phyloP scores from a whole-genome alignment of 2,888 invertebrate genomes.

The Eudemis profundana region DNA sequence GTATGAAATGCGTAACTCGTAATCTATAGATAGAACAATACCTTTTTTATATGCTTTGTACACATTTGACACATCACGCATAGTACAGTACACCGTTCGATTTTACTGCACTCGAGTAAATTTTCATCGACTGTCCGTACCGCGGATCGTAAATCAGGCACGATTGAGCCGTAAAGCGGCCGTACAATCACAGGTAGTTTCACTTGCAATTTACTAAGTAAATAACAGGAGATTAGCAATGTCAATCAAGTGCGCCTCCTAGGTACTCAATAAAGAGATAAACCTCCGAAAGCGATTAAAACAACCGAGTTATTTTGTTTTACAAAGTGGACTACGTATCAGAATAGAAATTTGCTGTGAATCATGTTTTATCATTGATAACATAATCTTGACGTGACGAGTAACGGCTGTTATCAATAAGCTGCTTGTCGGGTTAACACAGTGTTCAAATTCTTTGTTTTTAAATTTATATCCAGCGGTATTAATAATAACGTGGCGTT shows the following conservation, averaged over 20 bases:
- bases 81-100: background rate
- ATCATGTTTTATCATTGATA: slow-evolving; percentile 41
- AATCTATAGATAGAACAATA: slow-evolving; percentile 31
- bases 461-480: slow-evolving; percentile 5
- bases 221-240: slow-evolving; percentile 45
- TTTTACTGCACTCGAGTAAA: slow-evolving; percentile 5
- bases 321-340: slow-evolving; percentile 28
- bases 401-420: slow-evolving; percentile 32
- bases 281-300: slow-evolving; percentile 31
- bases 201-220: slow-evolving; percentile 51
- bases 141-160: slow-evolving; percentile 39
- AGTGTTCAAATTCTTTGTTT: slow-evolving; percentile 28
- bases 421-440: slow-evolving; percentile 24
- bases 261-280: slow-evolving; percentile 41
- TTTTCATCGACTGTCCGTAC: slow-evolving; percentile 8
- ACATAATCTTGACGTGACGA: slow-evolving; percentile 38
- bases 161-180: slow-evolving; percentile 51
- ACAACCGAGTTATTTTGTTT: slow-evolving; percentile 36
- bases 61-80: slow-evolving; percentile 43
- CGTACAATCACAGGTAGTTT: slow-evolving; percentile 48
- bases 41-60: slow-evolving; percentile 35
- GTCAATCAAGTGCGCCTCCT: slow-evolving; percentile 38
- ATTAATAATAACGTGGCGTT: background rate
- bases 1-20: slow-evolving; percentile 9
- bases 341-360: slow-evolving; percentile 38